Conservation (phyloP, 2,888 invertebrate species). For the Conus canariensis region DNA sequence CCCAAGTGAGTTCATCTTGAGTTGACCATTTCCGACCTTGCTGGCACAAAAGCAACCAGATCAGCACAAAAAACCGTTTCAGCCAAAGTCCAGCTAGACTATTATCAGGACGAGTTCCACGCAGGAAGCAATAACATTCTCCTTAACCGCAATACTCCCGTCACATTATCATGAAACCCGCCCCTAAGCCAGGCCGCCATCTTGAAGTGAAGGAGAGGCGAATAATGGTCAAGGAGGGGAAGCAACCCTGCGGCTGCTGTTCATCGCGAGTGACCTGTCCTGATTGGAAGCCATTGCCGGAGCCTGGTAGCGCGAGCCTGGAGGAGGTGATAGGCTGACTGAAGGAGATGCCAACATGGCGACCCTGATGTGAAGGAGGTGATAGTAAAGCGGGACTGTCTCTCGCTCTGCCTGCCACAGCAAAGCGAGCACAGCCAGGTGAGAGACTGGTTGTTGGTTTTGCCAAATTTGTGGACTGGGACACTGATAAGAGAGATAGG, state of each 20-base stretch:
- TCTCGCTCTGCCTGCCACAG: neutral
- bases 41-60: too few relatives aligned
- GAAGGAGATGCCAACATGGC: neutral
- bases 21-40: too few relatives aligned
- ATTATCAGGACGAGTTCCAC: too few relatives aligned
- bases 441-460: too few relatives aligned
- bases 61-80: too few relatives aligned
- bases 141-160: neutral
- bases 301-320: neutral
- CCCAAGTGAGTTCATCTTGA: too few relatives aligned
- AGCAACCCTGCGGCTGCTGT: neutral
- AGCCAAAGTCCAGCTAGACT: too few relatives aligned
- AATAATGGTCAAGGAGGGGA: slow-evolving; percentile 1
- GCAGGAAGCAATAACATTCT: neutral
- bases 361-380: neutral
- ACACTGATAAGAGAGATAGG: too few relatives aligned
- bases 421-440: too few relatives aligned
- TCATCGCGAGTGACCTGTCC: neutral
- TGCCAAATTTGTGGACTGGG: too few relatives aligned
- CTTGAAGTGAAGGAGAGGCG: neutral
- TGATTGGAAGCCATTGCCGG: neutral
- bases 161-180: too few relatives aligned
- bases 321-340: neutral
- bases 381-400: neutral
- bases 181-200: neutral